These are phyloP conservation scores for Sinelater perroti DNA, from an alignment of 2,888 invertebrate species.

Conservation along the genomic window DNA sequence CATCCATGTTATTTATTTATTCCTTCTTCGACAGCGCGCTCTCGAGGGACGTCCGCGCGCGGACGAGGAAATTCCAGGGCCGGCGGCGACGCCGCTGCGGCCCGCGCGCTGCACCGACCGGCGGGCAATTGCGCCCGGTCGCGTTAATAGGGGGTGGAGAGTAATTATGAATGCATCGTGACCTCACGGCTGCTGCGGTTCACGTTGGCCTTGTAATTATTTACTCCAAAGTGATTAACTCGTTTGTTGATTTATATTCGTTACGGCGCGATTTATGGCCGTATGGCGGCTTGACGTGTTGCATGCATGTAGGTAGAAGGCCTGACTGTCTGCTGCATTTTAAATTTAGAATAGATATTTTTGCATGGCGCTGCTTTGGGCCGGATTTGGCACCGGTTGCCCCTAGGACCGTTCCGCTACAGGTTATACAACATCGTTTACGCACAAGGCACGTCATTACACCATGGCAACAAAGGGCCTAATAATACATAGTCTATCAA, in stretches of 20 bases:
- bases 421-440: background rate
- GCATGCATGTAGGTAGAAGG: slow-evolving; percentile 61
- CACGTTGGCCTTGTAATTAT: slow-evolving; percentile 61
- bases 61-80: too few relatives aligned
- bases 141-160: slow-evolving; percentile 39
- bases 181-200: slow-evolving; percentile 45
- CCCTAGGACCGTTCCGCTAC: too few relatives aligned
- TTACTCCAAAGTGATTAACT: slow-evolving; percentile 62
- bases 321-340: slow-evolving; percentile 60
- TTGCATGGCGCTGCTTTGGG: slow-evolving; percentile 19
- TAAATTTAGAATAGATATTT: slow-evolving; percentile 55
- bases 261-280: slow-evolving; percentile 58
- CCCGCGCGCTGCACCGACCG: too few relatives aligned
- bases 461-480: too few relatives aligned
- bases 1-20: too few relatives aligned
- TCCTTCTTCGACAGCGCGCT: too few relatives aligned
- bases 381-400: slow-evolving; percentile 4
- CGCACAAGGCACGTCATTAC: too few relatives aligned
- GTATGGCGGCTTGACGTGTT: slow-evolving; percentile 57
- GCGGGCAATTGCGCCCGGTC: slow-evolving; percentile 4
- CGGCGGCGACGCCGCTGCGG: too few relatives aligned
- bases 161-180: slow-evolving; percentile 42
- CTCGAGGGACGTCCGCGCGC: too few relatives aligned
- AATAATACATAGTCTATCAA: too few relatives aligned
- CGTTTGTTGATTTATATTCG: slow-evolving; percentile 62